Conservation (phyloP, 2,888 invertebrate species). For the Drosophila limbata region DNA sequence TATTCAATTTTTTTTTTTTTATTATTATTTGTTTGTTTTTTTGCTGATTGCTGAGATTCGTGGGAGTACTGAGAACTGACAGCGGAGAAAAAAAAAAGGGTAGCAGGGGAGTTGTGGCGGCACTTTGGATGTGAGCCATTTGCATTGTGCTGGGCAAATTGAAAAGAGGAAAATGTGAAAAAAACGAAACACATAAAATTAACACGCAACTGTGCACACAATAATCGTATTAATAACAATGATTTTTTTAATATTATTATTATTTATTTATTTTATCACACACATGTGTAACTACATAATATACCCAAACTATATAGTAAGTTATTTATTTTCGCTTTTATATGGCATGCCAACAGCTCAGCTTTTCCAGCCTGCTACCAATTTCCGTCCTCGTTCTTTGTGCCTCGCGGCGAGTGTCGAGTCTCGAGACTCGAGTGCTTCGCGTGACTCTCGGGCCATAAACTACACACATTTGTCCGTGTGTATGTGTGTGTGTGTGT, state of each 20-base stretch:
- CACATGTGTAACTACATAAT: conserved; percentile 21
- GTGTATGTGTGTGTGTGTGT: too few relatives aligned
- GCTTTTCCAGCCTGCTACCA: conserved; percentile 32
- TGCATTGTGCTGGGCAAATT: conserved; percentile 53
- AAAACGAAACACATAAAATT: conserved; percentile 63
- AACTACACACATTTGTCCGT: conserved; percentile 15
- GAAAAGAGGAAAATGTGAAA: conserved; percentile 31
- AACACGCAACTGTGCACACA: conserved; percentile 80
- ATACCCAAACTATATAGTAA: conserved; percentile 8
- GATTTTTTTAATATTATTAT: conserved; percentile 41
- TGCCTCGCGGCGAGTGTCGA: conserved; percentile 15
- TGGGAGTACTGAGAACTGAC: conserved; percentile 34
- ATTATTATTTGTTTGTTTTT: not conserved
- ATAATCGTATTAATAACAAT: conserved; percentile 78
- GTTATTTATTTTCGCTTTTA: not conserved
- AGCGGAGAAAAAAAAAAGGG: not conserved
- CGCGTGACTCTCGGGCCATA: conserved; percentile 56
- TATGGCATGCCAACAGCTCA: conserved; percentile 35
- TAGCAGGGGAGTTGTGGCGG: not conserved
- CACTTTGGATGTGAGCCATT: conserved; percentile 54
- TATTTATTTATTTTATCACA: conserved; percentile 32
- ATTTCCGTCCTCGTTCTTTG: conserved; percentile 44
- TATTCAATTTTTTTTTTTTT: not conserved
- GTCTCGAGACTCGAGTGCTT: conserved; percentile 40
- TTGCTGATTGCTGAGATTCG: conserved; percentile 24